Base-by-base conservation (phyloP, 2,888 invertebrate genomes). In the Cordylochernes scorpioides region DNA sequence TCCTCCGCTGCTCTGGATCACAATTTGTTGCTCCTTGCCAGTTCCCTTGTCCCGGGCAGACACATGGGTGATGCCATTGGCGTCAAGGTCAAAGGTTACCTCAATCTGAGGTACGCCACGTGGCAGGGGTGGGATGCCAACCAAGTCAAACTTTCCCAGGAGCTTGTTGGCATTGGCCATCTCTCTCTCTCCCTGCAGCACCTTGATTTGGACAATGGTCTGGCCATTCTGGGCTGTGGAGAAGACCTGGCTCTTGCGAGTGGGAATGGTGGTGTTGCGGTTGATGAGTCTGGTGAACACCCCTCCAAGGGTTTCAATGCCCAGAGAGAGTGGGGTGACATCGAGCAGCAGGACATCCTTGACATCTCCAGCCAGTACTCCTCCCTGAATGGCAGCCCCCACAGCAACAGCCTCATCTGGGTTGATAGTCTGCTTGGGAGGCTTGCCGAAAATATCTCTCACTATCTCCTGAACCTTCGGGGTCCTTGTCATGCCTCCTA, bases 331-430 rank as follows among this genome's bases (percentile, higher is more conserved):
- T 0, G 97, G 97, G 0, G 97, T 97, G 2, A 99, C 97, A 55
- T 97, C 97, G 7, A 97, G 62, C 10, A 97, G 62, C 3, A 97
- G 63, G 12, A 97, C 86, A 58, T 97, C 94, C 0, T 88, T 94
- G 17, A 97, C 91, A 59, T 91, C 84, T 16, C 94, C 91, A 41
- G 91, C 84, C 32, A 62, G 44, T 3, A 91, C 88, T 42, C 86
- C 91, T 35, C 77, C 88, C 50, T 97, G 97, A 17, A 97, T 80
- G 10, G 97, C 94, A 15, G 97, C 97, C 32, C 97, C 97, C 13
- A 97, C 80, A 1, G 97, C 97, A 1, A 97, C 97, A 29, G 94
- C 97, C 58, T 97, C 97, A 58, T 99, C 97, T 0, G 97, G 97
- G 58, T 97, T 97, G 1, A 97, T 91, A 4, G 88, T 71, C 45